Percentiles rank a stretch among this genome's conserved stretches.
phyloP scores from a whole-genome alignment of 1,140 invertebrate species.

The Drosophila dunni region DNA sequence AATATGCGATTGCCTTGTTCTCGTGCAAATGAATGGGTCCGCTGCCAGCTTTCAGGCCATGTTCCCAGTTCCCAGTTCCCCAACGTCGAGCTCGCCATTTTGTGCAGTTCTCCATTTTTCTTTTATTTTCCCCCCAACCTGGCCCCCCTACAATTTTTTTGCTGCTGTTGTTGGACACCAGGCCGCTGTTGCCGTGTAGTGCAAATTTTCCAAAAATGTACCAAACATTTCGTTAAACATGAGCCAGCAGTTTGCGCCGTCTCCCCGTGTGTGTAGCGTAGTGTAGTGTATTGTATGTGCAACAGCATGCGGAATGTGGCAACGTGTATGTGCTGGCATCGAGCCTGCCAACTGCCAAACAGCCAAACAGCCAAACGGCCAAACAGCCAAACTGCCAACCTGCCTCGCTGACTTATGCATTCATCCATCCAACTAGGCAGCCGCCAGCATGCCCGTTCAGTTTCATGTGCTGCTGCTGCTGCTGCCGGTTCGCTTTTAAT shows the following conservation, averaged over 20 bases:
- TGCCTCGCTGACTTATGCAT: conserved; percentile 76
- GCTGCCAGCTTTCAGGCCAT: conserved; percentile 16
- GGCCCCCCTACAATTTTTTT: background rate
- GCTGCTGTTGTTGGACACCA: background rate
- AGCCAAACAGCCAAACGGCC: conserved; percentile 45
- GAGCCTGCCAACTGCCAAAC: conserved; percentile 40
- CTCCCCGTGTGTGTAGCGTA: background rate
- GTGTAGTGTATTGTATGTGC: conserved; percentile 1
- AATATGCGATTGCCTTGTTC: conserved; percentile 82
- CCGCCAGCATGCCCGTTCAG: conserved; percentile 33
- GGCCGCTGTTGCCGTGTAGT: conserved; percentile 55
- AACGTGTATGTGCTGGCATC: conserved; percentile 52
- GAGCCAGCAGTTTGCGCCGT: conserved; percentile 32
- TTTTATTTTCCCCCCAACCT: conserved; percentile 3
- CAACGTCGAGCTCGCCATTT: conserved; percentile 60
- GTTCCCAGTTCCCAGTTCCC: conserved; percentile 30
- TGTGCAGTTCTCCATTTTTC: conserved; percentile 51
- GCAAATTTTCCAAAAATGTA: conserved; percentile 79
- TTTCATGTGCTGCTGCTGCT: conserved; percentile 35
- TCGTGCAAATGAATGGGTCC: conserved; percentile 71
- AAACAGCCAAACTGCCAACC: conserved; percentile 44
- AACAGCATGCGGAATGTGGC: conserved; percentile 35
- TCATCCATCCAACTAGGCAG: conserved; percentile 74
- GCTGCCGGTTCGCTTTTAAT: conserved; percentile 76
- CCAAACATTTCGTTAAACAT: conserved; percentile 75